These are phyloP conservation scores for Porphyrio hochstetteri DNA, from an alignment of 2,113 vertebrate species.

Conservation along the genomic window DNA sequence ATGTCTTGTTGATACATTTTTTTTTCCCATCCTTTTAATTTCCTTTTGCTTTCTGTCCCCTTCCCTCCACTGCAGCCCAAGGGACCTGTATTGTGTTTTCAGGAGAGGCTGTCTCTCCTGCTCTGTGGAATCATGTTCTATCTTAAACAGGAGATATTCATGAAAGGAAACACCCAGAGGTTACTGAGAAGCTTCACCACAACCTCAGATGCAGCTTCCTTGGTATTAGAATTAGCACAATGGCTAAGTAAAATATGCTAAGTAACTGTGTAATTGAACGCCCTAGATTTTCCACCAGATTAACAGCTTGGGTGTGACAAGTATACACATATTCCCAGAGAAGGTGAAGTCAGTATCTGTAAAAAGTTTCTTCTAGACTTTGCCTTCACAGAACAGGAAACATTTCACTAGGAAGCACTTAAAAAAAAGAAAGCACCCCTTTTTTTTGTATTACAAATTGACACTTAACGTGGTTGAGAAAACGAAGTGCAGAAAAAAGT, in stretches of 20 bases:
- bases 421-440: not conserved
- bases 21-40: accelerated
- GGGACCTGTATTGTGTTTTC: not conserved
- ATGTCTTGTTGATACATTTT: not conserved
- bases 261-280: constrained; percentile 16
- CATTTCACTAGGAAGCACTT: not conserved
- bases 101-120: not conserved
- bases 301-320: not conserved
- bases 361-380: not conserved
- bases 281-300: constrained; percentile 60
- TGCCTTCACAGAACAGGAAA: not conserved
- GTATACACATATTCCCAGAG: not conserved
- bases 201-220: not conserved
- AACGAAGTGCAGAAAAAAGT: not conserved
- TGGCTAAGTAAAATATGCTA: constrained; percentile 40
- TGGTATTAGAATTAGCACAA: not conserved
- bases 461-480: not conserved
- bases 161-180: constrained; percentile 46
- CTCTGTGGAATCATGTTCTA: not conserved
- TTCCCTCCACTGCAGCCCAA: not conserved
- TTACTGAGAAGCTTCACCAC: constrained; percentile 30
- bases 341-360: not conserved
- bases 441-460: not conserved
- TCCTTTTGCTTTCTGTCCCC: not conserved
- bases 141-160: not conserved